A percentile compares a stretch with the other conserved stretches of the same genome.
Evolutionary conservation across 1,140 invertebrate genomes (phyloP).

Genomic region (Thaumetopoea pityocampa): DNA sequence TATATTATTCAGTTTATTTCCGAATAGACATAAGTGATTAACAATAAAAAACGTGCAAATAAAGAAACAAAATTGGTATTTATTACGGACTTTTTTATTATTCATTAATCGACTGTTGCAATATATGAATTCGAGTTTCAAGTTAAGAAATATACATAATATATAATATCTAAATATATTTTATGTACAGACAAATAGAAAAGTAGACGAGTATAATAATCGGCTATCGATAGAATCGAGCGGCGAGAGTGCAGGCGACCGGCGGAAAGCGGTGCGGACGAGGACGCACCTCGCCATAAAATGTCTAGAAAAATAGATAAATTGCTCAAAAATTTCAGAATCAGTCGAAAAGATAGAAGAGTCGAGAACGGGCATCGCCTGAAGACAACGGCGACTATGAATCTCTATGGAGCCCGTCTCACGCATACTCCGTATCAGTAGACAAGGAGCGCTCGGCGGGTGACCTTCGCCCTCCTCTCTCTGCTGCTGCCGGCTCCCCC

Average conservation of each 20-base stretch:
- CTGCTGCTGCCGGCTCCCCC: conserved; percentile 70
- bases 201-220: conserved; percentile 74
- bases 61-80: conserved; percentile 21
- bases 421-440: conserved; percentile 86
- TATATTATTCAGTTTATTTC: too few relatives aligned
- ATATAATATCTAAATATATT: conserved; percentile 76
- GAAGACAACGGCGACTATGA: conserved; percentile 34
- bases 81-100: conserved; percentile 46
- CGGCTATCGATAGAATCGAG: conserved; percentile 70
- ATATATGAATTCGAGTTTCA: conserved; percentile 74
- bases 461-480: conserved; percentile 67
- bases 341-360: conserved; percentile 70
- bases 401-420: conserved; percentile 66
- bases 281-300: conserved; percentile 71
- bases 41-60: conserved; percentile 19
- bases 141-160: conserved; percentile 75
- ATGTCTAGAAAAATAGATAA: conserved; percentile 76
- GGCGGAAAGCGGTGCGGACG: conserved; percentile 68
- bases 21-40: neutral
- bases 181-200: conserved; percentile 75
- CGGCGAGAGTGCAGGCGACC: conserved; percentile 72
- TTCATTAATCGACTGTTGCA: conserved; percentile 72
- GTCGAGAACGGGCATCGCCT: conserved; percentile 61
- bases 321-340: conserved; percentile 73
- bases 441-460: conserved; percentile 79